Evolutionary conservation across 2,797 vertebrate species (phyloP).

Genomic region (Sparus aurata): DNA sequence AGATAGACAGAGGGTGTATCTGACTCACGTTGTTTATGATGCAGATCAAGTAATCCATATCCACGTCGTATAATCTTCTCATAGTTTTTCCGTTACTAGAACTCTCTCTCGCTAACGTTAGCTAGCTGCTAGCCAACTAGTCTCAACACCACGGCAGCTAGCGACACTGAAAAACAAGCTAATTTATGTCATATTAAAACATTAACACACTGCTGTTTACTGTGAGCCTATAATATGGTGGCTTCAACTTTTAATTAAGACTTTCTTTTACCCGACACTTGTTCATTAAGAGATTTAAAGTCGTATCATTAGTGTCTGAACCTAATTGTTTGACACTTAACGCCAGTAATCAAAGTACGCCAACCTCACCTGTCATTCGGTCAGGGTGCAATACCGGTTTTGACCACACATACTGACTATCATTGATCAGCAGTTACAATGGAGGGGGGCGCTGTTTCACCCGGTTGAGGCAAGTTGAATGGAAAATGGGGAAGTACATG

Average conservation of each 20-base stretch:
- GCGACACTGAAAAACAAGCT: not conserved
- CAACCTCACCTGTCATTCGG: not conserved
- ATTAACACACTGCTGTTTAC: not conserved
- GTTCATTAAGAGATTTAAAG: not conserved
- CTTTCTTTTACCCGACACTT: not conserved
- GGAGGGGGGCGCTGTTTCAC: slow-evolving; percentile 12
- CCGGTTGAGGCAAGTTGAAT: too few relatives aligned
- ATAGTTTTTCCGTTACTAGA: too few relatives aligned
- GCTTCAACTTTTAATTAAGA: not conserved
- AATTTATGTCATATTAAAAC: not conserved
- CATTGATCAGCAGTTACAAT: not conserved
- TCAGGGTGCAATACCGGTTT: not conserved
- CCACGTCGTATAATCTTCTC: not conserved
- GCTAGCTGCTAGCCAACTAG: not conserved
- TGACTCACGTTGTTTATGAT: not conserved
- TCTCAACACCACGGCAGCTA: not conserved
- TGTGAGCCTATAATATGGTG: not conserved
- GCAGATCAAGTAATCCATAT: not conserved
- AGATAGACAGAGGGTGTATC: not conserved
- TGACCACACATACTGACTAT: not conserved
- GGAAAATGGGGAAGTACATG: not conserved
- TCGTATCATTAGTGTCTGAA: too few relatives aligned
- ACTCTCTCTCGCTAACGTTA: too few relatives aligned
- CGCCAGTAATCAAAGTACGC: not conserved
- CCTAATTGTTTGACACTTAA: not conserved